Evolutionary conservation across 23 tunicate genomes (phyloP).

Genomic region (Oikopleura vanhoeffeni): DNA sequence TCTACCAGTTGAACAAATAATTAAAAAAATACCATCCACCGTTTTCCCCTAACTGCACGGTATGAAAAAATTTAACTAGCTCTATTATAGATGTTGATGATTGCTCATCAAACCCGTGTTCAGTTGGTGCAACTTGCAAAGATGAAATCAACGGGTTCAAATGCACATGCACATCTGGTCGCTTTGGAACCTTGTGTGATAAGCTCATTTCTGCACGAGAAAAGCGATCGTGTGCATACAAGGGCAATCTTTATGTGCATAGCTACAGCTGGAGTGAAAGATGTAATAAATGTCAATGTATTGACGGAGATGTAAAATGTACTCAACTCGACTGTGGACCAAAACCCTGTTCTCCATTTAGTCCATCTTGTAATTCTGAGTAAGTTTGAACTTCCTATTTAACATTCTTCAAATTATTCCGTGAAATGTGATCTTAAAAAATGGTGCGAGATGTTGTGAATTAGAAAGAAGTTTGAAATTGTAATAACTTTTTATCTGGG

Average conservation of each 20-base stretch:
- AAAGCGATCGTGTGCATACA: conserved; percentile 11
- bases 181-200: conserved; percentile 12
- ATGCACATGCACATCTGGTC: conserved; percentile 22
- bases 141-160: conserved; percentile 46
- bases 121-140: conserved; percentile 38
- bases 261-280: background rate
- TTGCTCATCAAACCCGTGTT: conserved; percentile 72
- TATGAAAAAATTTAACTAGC: too few relatives aligned
- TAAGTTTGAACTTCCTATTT: too few relatives aligned
- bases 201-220: background rate
- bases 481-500: too few relatives aligned
- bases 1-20: too few relatives aligned
- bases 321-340: conserved; percentile 9
- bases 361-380: background rate
- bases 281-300: background rate
- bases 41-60: too few relatives aligned
- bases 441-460: too few relatives aligned
- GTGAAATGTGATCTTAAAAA: too few relatives aligned
- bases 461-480: too few relatives aligned
- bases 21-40: too few relatives aligned
- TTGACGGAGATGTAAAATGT: background rate
- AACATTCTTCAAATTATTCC: too few relatives aligned
- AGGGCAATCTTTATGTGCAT: conserved; percentile 3
- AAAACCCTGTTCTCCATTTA: background rate
- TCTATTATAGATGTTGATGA: conserved; percentile 60